Conservation (phyloP, 1,140 invertebrate genomes). For the Procambarus clarkii region DNA sequence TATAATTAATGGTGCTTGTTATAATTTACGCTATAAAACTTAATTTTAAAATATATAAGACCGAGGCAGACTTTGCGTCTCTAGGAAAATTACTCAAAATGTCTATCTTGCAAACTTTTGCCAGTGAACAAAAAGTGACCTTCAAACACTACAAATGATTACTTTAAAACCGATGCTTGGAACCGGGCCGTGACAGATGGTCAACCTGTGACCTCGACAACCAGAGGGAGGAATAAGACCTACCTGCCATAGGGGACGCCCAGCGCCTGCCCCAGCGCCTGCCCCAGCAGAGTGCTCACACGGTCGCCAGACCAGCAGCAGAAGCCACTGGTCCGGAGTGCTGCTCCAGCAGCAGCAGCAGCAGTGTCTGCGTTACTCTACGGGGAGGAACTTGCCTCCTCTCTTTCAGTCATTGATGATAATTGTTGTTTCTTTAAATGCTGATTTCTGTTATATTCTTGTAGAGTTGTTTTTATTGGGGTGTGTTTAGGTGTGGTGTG, state of each 20-base stretch:
- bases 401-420: too few relatives aligned
- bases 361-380: too few relatives aligned
- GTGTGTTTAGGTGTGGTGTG: too few relatives aligned
- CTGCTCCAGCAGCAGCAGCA: too few relatives aligned
- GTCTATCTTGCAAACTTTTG: neutral
- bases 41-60: neutral
- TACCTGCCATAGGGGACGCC: slow-evolving; percentile 6
- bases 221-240: neutral
- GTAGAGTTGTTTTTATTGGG: too few relatives aligned
- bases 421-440: too few relatives aligned
- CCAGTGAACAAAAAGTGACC: neutral
- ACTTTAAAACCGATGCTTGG: neutral
- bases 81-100: neutral
- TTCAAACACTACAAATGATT: neutral
- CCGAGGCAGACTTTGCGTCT: neutral
- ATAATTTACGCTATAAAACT: neutral
- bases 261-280: slow-evolving; percentile 10
- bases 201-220: slow-evolving; percentile 21
- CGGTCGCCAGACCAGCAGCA: too few relatives aligned
- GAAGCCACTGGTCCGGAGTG: too few relatives aligned
- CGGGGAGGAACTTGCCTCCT: too few relatives aligned
- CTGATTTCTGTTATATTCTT: too few relatives aligned
- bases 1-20: neutral
- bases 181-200: slow-evolving; percentile 34
- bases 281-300: neutral